Evolutionary conservation across 92 coral and sea anemone genomes (phyloP), one percentile per base, ranked within the genome.

Genomic region (Actinernus sp.): DNA sequence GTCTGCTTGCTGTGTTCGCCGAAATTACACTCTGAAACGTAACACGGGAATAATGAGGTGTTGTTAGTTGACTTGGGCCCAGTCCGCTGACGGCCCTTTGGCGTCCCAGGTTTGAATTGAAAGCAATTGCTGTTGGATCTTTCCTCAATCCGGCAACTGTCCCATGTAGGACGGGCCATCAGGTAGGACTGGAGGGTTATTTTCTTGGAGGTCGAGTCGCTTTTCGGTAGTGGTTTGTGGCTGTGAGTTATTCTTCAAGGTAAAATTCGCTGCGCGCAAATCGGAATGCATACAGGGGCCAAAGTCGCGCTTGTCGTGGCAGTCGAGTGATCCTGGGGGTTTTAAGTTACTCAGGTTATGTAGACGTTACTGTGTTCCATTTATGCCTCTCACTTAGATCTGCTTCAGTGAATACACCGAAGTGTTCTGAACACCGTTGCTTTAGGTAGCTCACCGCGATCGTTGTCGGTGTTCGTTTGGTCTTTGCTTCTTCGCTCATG

Each of bases 161-260:
- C 78, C 78, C 48, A 70, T 44, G 78, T 55, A 70, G 78, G 58
- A 57, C 58, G 78, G 61, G 63, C 61, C 51, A 51, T 68, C 75
- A 68, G 75, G 75, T 68, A 68, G 75, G 75, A 26, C 48, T 48
- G 58, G 37, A 36, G 20, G 58, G 48, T 58, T 47, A 49, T 48
- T 27, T 65, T 34, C 26, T 54, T 61, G 68, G 45, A 34, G 30
- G 36, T 61, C 68, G 26, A 34, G 52, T 25, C 45, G 37, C 34
- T 49, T 31, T 28, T 65, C 48, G 34, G 48, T 48, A 49, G 72
- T 65, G 72, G 58, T 65, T 65, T 44, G 24, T 65, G 36, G 58
- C 59, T 27, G 27, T 8, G 26, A 48, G 55, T 22, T 65, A 31
- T 2, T 49, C 37, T 8, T 46, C 33, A 65, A 65, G 72, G 72